These are phyloP conservation scores for Agonum fuliginosum DNA, from an alignment of 2,888 invertebrate species.

Conservation along the genomic window DNA sequence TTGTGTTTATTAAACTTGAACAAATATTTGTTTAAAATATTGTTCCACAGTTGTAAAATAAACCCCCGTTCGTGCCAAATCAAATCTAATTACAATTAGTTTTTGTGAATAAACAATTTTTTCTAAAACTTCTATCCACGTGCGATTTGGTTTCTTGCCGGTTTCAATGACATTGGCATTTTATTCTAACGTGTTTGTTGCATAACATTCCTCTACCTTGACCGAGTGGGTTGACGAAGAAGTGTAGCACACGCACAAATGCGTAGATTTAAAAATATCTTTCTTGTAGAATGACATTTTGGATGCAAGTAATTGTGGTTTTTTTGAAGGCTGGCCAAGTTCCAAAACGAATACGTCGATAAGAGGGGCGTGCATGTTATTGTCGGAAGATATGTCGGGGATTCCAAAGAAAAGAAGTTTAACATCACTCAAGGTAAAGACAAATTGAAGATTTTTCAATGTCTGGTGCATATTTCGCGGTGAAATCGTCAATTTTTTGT, in stretches of 20 bases:
- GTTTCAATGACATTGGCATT: constrained; percentile 47
- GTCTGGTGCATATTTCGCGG: too few relatives aligned
- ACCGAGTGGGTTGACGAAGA: background rate
- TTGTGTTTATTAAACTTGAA: background rate
- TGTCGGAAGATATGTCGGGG: constrained; percentile 92
- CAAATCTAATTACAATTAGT: background rate
- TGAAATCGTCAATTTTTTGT: background rate
- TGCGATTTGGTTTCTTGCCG: too few relatives aligned
- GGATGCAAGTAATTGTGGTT: background rate
- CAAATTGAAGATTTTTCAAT: constrained; percentile 67
- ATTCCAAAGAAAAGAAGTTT: constrained; percentile 76
- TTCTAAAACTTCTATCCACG: constrained; percentile 1
- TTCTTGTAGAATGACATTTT: background rate
- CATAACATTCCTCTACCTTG: constrained; percentile 8
- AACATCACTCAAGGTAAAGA: constrained; percentile 88
- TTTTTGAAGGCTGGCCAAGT: constrained; percentile 74
- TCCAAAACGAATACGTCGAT: constrained; percentile 83
- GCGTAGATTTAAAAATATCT: background rate
- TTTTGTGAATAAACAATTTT: background rate
- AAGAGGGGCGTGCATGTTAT: constrained; percentile 86
- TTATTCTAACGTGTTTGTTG: background rate
- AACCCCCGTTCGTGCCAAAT: background rate
- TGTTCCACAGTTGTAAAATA: background rate
- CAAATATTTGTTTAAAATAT: background rate
- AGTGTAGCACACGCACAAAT: background rate